phyloP scores from a whole-genome alignment of 1,140 invertebrate genomes.

The Cardiocondyla obscurior region DNA sequence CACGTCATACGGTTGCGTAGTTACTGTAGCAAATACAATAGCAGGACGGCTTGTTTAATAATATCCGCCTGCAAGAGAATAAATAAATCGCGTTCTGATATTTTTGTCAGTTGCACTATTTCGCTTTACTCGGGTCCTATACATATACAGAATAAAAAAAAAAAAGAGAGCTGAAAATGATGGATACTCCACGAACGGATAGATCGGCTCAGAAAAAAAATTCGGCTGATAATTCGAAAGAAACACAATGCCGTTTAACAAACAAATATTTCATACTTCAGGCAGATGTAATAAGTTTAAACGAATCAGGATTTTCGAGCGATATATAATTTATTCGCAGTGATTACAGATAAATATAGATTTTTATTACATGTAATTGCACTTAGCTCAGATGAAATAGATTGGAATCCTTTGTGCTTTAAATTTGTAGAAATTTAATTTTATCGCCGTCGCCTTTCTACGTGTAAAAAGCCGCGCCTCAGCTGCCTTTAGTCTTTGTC shows the following conservation, averaged over 20 bases:
- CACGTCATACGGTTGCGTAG: not conserved
- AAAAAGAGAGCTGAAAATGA: constrained; percentile 27
- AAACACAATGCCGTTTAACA: not conserved
- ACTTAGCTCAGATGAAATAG: not conserved
- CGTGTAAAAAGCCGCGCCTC: not conserved
- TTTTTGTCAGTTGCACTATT: constrained; percentile 30
- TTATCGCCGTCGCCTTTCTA: not conserved
- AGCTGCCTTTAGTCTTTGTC: constrained; percentile 4
- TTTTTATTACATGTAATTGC: constrained; percentile 18
- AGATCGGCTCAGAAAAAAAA: constrained; percentile 20
- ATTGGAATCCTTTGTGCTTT: not conserved
- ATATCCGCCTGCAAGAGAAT: constrained; percentile 11
- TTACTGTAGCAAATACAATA: not conserved
- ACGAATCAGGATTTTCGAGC: not conserved
- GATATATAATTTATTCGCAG: not conserved
- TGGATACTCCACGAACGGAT: not conserved
- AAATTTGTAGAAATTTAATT: constrained; percentile 23
- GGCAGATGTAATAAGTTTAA: not conserved
- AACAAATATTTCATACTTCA: not conserved
- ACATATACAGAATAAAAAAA: constrained; percentile 14
- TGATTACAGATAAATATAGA: not conserved
- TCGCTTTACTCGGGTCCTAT: not conserved
- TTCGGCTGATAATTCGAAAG: not conserved
- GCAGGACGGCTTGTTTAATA: constrained; percentile 1
- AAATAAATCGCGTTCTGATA: constrained; percentile 29